These are phyloP conservation scores for Bembecia ichneumoniformis DNA, from an alignment of 2,888 invertebrate genomes.

Conservation along the genomic window DNA sequence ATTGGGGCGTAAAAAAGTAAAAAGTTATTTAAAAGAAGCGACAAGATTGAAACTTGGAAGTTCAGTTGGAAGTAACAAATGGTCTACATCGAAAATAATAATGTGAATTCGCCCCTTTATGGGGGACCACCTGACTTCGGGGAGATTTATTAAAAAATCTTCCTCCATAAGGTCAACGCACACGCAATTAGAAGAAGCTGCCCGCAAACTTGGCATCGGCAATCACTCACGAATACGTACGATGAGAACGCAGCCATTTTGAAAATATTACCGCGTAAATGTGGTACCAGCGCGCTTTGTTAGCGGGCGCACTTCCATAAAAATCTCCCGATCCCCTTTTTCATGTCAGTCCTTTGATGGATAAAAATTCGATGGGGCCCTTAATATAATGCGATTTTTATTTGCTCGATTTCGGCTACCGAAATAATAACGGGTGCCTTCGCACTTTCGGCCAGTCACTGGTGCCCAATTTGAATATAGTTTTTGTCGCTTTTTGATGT, in stretches of 20 bases:
- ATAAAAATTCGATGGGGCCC: conserved; percentile 32
- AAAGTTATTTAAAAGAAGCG: neutral
- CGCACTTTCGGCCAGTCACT: conserved; percentile 40
- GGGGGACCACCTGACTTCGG: conserved; percentile 29
- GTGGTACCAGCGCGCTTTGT: conserved; percentile 14
- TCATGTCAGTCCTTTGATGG: conserved; percentile 19
- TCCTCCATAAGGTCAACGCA: conserved; percentile 36
- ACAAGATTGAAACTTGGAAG: neutral
- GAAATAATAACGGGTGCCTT: conserved; percentile 46
- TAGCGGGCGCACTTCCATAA: conserved; percentile 11
- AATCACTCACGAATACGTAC: conserved; percentile 32
- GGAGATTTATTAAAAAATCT: conserved; percentile 16
- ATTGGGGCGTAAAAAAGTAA: too few relatives aligned
- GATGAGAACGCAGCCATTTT: conserved; percentile 29
- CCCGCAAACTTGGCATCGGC: conserved; percentile 22
- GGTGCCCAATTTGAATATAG: conserved; percentile 41
- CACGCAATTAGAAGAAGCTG: conserved; percentile 37
- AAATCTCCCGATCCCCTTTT: conserved; percentile 17
- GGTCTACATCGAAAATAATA: conserved; percentile 8
- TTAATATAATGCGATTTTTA: conserved; percentile 28
- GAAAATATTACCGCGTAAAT: conserved; percentile 29
- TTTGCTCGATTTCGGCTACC: conserved; percentile 40
- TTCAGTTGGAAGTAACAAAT: neutral
- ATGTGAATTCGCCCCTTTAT: conserved; percentile 32
- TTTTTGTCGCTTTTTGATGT: conserved; percentile 21